Evolutionary conservation across 2,113 vertebrate species (phyloP), one percentile per base, ranked within the genome.

Genomic region (Dasyornis broadbenti): DNA sequence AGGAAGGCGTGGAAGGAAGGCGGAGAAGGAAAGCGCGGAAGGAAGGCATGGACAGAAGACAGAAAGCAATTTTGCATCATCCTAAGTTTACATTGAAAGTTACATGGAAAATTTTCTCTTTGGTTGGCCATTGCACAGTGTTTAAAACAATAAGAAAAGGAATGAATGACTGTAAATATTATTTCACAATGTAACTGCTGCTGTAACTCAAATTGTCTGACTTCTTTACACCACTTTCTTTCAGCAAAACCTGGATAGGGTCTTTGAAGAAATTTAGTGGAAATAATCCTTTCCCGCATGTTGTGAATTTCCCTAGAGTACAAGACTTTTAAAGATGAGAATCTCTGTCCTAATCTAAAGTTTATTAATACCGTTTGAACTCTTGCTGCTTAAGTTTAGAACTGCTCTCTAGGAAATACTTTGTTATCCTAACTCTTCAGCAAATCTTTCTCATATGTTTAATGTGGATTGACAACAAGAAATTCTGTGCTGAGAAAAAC

Each of bases 111-210:
- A 5, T 4, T 8, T 56, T 47, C 1, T 35, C 65, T 52, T 54
- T 30, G 0, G 0, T 28, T 81, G 3, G 1, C 68, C 13, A 28
- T 31, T 61, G 14, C 53, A 15, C 11, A 61, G 7, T 21, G 3
- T 45, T 81, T 59, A 82, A 52, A 35, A 23, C 6, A 23, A 30
- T 7, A 9, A 71, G 5, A 37, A 53, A 10, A 66, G 73, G 0
- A 70, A 5, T 31, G n/a, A 47, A 35, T 0, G 1, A 16, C 9
- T 42, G 2, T 4, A 63, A 91, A 64, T 82, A n/a, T 18, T 59
- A 45, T 79, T 89, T 90, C 24, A 18, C 2, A 23, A 15, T 16
- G 1, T 30, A 92, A 39, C 6, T 76, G 83, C 18, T 89, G 7
- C 10, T 39, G 35, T 21, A 77, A 9, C 11, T 37, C 11, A 21